Evolutionary conservation across 2,113 vertebrate species (phyloP).

Genomic region (Brachypteracias leptosomus): DNA sequence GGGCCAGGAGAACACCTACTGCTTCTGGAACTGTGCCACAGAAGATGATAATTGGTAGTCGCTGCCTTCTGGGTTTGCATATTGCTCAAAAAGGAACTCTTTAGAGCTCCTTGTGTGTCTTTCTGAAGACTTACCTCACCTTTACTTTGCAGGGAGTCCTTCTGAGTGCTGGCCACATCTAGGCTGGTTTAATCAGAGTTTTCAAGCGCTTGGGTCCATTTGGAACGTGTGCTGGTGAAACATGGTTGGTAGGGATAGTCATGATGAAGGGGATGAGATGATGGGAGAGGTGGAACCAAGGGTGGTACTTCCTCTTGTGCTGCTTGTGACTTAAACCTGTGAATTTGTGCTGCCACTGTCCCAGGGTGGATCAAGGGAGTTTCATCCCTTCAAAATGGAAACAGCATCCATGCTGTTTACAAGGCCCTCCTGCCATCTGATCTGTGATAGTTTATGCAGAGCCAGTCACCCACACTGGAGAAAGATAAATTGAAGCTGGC

Average conservation of each 20-base stretch:
- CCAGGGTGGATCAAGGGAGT: not conserved
- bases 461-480: not conserved
- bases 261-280: not conserved
- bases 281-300: no score
- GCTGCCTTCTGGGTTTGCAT: slow-evolving; percentile 9
- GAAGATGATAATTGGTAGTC: slow-evolving; percentile 11
- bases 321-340: not conserved
- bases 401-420: not conserved
- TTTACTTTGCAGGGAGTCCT: not conserved
- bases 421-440: not conserved
- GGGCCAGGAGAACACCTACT: slow-evolving; percentile 51
- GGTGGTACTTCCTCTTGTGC: not conserved
- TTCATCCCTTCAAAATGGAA: not conserved
- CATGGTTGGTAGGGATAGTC: rapidly evolving
- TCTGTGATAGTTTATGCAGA: not conserved
- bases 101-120: not conserved
- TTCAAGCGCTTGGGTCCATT: rapidly evolving
- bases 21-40: not conserved
- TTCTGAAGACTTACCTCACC: not conserved
- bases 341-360: not conserved
- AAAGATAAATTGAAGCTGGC: not conserved
- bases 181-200: not conserved
- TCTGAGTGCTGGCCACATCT: not conserved
- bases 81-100: not conserved
- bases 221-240: rapidly evolving